Base-by-base conservation (phyloP, 2,797 vertebrate genomes). In the Gallirallus australis region DNA sequence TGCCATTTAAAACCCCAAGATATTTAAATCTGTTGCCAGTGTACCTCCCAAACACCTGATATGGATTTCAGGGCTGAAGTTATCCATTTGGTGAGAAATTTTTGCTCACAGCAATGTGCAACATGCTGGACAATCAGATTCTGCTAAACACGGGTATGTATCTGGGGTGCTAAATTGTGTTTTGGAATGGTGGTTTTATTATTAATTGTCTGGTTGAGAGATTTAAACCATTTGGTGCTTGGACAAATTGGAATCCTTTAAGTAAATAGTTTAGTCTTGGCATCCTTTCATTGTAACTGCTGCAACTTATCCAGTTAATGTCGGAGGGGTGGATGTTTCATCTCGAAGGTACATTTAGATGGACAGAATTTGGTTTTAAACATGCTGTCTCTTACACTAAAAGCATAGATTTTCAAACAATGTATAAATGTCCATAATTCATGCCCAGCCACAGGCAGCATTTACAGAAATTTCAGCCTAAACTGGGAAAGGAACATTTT, bases 121-220 rank as follows among this genome's bases (percentile, higher is more conserved):
- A 78, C 39, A 87, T 69, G 68, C 80, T 94, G 68, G 68, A 92
- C 79, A 94, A 94, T 93, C 91, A 95, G 94, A 96, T 94, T 88
- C 40, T 68, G 86, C 90, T 90, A 82, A 91, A 92, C 70, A 91
- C 9, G 33, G 65, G 69, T 87, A 75, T 91, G 33, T 47, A 88
- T 95, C 59, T 88, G 57, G 57, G 59, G 77, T 86, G 82, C 68
- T 96, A 95, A 92, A 86, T 57, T 94, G 87, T 95, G 89, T 92
- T 98, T 97, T 97, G 96, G 95, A 94, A 96, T 82, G 94, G 90
- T 94, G 87, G 65, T 80, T 97, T 97, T 97, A 96, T 97, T 98
- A 97, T 97, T 97, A 97, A 97, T 97, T 96, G 81, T 63, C 84
- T 98, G 54, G 92, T 91, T 97, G 96, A 98, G 92, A 97, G 97